Evolutionary conservation across 2,113 vertebrate genomes (phyloP).

Genomic region (Capra hircus): DNA sequence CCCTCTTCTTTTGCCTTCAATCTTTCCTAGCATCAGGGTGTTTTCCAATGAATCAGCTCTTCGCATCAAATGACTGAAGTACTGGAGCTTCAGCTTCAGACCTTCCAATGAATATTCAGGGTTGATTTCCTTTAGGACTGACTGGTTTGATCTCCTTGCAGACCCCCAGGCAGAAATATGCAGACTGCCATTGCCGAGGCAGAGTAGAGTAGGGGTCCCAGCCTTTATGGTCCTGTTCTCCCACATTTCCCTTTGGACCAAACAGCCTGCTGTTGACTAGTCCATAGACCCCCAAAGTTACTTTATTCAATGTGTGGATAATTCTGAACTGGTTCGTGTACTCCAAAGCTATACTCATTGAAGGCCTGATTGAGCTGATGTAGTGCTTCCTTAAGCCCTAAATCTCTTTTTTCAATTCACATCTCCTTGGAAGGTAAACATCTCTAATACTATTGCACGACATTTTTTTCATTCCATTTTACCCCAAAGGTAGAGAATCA

Average conservation of each 20-base stretch:
- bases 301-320: neutral
- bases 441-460: neutral
- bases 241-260: neutral
- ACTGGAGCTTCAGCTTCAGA: neutral
- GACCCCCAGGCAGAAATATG: neutral
- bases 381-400: neutral
- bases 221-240: neutral
- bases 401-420: neutral
- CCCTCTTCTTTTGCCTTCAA: neutral
- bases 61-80: accelerated
- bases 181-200: accelerated
- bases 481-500: neutral
- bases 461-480: neutral
- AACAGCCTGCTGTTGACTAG: neutral
- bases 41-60: neutral
- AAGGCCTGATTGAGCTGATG: neutral
- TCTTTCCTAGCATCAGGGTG: neutral
- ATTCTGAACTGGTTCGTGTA: neutral
- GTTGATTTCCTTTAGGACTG: neutral
- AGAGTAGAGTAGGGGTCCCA: accelerated
- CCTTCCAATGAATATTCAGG: neutral
- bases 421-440: neutral
- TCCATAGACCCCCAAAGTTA: neutral
- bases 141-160: neutral
- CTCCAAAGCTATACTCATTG: neutral